These are phyloP conservation scores for Cephus sareptanus DNA, from an alignment of 2,888 invertebrate species.

Conservation along the genomic window DNA sequence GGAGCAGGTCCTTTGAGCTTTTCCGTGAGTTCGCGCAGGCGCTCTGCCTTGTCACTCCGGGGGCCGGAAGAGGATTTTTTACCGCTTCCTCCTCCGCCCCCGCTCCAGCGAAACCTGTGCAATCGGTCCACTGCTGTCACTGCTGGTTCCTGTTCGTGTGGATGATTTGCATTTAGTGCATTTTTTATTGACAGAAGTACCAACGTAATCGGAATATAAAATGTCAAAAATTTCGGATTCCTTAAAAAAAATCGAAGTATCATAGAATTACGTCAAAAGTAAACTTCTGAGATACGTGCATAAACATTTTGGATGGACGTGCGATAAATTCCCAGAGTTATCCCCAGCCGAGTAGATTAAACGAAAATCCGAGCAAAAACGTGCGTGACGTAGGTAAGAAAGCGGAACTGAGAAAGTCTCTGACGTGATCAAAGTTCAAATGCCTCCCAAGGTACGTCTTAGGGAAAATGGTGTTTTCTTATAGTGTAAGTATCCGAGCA, in stretches of 20 bases:
- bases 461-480: neutral
- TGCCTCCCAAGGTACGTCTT: neutral
- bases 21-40: slow-evolving; percentile 81
- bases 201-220: neutral
- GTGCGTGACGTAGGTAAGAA: neutral
- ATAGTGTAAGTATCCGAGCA: neutral
- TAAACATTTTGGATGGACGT: neutral
- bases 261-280: neutral
- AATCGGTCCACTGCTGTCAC: slow-evolving; percentile 84
- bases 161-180: neutral
- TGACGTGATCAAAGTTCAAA: neutral
- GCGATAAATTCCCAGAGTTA: neutral
- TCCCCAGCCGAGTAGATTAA: neutral
- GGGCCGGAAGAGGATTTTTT: slow-evolving; percentile 60
- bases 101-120: slow-evolving; percentile 76
- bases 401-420: slow-evolving; percentile 1
- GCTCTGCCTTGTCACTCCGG: slow-evolving; percentile 77
- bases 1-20: slow-evolving; percentile 75
- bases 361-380: neutral
- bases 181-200: neutral
- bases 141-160: slow-evolving; percentile 55
- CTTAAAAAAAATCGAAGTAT: neutral
- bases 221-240: neutral
- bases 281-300: neutral
- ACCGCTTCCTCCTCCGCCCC: slow-evolving; percentile 58